A percentile compares a stretch with the other conserved stretches of the same genome.
phyloP scores from a whole-genome alignment of 2,113 vertebrate genomes.

The Struthidea cinerea region DNA sequence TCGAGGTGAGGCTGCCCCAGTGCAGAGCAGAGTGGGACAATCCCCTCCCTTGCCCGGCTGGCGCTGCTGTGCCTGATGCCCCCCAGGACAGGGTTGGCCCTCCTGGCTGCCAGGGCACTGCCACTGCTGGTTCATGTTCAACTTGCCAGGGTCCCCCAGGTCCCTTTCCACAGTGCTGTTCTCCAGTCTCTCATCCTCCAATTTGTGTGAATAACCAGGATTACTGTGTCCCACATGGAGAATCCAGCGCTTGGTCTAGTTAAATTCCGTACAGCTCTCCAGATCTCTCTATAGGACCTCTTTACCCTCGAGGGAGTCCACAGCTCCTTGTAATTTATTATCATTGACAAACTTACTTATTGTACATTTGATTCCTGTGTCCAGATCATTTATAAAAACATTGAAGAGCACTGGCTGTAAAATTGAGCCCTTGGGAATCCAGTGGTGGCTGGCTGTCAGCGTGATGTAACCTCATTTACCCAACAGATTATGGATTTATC shows the following conservation, averaged over 20 bases:
- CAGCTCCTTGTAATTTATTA: background rate
- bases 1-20: fast-evolving
- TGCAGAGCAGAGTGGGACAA: background rate
- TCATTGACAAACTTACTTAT: background rate
- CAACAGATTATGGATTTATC: background rate
- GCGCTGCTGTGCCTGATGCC: fast-evolving
- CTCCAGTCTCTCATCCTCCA: background rate
- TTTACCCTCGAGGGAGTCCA: background rate
- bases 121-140: background rate
- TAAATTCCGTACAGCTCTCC: background rate
- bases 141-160: background rate
- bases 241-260: background rate
- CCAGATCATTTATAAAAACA: background rate
- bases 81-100: fast-evolving
- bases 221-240: background rate
- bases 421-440: background rate
- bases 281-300: background rate
- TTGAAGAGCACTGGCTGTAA: background rate
- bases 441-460: background rate
- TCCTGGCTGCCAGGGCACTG: background rate
- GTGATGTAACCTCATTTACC: background rate
- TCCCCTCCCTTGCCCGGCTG: background rate
- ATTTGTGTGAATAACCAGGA: background rate
- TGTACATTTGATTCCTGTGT: background rate
- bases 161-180: background rate